Conservation (phyloP, 64 coral and sea anemone species). For the Montipora cactus region DNA sequence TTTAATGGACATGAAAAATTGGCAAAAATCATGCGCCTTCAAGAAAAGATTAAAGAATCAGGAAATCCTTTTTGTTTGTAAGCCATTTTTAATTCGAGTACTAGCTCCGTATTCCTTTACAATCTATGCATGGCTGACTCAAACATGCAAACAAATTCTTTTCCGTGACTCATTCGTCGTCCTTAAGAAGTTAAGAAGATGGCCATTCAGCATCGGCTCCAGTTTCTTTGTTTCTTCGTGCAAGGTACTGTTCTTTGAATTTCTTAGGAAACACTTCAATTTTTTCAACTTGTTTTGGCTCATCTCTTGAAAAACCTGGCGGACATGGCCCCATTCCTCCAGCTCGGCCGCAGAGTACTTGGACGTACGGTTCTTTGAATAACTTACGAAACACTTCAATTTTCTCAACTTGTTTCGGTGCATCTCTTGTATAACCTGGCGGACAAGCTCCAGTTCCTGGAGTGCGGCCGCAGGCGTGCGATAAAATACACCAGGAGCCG, state of each 20-base stretch:
- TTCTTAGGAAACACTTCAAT: neutral
- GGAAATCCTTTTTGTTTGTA: no score
- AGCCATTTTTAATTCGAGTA: no score
- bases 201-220: neutral
- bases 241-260: neutral
- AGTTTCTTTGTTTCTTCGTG: neutral
- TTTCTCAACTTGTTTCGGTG: neutral
- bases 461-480: neutral
- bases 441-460: no score
- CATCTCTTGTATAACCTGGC: no score
- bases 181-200: neutral
- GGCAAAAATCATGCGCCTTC: no score
- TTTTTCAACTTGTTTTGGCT: neutral
- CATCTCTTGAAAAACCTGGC: neutral
- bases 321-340: neutral
- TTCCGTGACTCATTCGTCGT: neutral
- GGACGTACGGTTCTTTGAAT: neutral
- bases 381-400: neutral
- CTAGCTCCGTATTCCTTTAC: neutral
- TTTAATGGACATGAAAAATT: no score
- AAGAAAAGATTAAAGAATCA: no score
- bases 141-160: neutral
- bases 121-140: neutral
- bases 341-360: neutral
- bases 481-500: neutral